Base-by-base conservation (phyloP, 2,797 vertebrate genomes). In the Remorina albescens region DNA sequence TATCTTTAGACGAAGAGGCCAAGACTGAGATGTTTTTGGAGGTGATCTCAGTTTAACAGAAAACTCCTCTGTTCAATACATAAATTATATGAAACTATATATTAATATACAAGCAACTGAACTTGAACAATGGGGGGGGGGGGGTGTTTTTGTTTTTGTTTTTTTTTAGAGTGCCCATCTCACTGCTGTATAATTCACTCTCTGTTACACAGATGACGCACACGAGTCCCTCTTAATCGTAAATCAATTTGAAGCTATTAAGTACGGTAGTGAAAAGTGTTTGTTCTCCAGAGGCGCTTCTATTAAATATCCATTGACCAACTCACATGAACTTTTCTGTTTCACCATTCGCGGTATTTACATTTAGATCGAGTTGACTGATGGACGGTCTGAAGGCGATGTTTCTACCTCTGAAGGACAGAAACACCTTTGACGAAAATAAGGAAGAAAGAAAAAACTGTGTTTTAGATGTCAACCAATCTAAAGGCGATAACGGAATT, bases 401-500 rank as follows among this genome's bases (percentile, higher is more conserved):
- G 46, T 37, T 19, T 19, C 28, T 51, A 23, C 57, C 32, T 68
- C 11, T 57, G 34, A 74, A 57, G 47, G 51, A 32, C 34, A 51
- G 32, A 70, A 57, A 54, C 23, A n/a, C n/a, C n/a, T n/a, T n/a
- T 32, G 30, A 44, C 59, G 54, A 59, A 59, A 8, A 42, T 66
- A 71, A 49, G 32, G 54, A 79, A 72, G 69, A 8, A 3, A 21
- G 59, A 64, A 46, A 62, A 32, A 42, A 53, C 19, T 78, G 58
- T 78, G 58, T 69, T 69, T 80, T 69, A 42, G 71, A 70, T 66
- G 67, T 72, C 79, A 80, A 47, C 37, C 56, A 55, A 61, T 71
- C 44, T 72, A 58, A 56, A 77, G 58, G 67, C 13, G 61, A 74
- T 80, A 69, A 78, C 64, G 59, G 74, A 73, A 47, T 30, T 50